Evolutionary conservation across 2,888 invertebrate species (phyloP).

Genomic region (Lepidonotus clava): DNA sequence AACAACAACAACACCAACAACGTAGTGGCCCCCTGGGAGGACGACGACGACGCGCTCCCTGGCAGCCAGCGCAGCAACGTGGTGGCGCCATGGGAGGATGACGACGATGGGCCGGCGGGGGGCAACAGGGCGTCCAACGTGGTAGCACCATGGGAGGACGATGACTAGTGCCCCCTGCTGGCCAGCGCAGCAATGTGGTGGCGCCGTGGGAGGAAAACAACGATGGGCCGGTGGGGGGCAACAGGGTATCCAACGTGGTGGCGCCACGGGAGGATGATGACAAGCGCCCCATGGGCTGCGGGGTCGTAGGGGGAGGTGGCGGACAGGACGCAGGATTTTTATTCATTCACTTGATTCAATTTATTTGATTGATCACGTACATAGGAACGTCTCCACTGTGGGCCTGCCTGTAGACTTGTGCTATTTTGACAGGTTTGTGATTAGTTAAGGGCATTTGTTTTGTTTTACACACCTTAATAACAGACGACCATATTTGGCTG

Average conservation of each 20-base stretch:
- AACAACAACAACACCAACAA: conserved; percentile 44
- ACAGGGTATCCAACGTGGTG: conserved; percentile 9
- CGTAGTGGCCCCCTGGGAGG: conserved; percentile 64
- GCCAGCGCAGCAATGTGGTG: background rate
- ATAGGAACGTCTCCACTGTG: too few species aligned
- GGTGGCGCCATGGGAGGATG: conserved; percentile 53
- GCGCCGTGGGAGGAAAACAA: background rate
- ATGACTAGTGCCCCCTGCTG: background rate
- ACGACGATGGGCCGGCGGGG: background rate
- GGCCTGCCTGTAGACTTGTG: too few species aligned
- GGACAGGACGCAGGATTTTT: too few species aligned
- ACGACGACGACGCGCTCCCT: conserved; percentile 20
- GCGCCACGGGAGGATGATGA: background rate
- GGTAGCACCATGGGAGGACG: conserved; percentile 47
- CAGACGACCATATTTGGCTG: too few species aligned
- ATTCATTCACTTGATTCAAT: too few species aligned
- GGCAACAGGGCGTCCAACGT: background rate
- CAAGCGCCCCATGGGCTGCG: too few species aligned
- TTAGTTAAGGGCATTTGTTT: too few species aligned
- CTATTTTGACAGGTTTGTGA: too few species aligned
- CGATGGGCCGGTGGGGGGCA: background rate
- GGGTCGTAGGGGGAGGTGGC: too few species aligned
- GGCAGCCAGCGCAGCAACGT: background rate
- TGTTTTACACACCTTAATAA: too few species aligned
- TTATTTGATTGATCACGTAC: too few species aligned